Percentiles rank a stretch among this genome's conserved stretches.
Evolutionary conservation across 2,888 invertebrate genomes (phyloP).

Genomic region (Ferrisia virgata): DNA sequence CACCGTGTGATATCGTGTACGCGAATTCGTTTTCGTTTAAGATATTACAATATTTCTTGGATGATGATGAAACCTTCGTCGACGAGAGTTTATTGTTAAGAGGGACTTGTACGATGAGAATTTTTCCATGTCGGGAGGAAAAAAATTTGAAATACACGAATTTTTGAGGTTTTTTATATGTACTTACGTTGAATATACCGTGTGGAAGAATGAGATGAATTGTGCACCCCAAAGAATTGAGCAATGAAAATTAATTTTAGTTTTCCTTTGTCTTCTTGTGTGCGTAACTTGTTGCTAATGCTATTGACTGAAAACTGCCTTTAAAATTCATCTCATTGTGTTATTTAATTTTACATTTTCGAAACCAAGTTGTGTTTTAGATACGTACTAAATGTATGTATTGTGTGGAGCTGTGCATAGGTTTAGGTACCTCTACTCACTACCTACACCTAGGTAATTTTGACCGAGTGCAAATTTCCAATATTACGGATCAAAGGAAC

Average conservation of each 20-base stretch:
- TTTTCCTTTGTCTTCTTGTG: not conserved
- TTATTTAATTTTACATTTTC: not conserved
- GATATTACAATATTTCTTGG: not conserved
- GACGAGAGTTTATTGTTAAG: not conserved
- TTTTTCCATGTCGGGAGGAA: too few species aligned
- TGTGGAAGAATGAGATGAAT: too few species aligned
- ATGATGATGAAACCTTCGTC: not conserved
- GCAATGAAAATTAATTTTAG: not conserved
- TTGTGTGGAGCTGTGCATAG: not conserved
- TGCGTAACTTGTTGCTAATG: not conserved
- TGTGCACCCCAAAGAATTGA: not conserved
- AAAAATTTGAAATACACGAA: too few species aligned
- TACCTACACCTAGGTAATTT: not conserved
- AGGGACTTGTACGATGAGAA: not conserved
- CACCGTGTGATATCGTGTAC: not conserved
- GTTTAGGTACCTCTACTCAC: too few species aligned
- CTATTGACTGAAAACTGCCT: not conserved
- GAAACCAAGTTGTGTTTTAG: not conserved
- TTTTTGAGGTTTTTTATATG: too few species aligned
- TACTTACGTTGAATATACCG: too few species aligned
- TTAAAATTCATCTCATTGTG: not conserved
- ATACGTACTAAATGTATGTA: too few species aligned
- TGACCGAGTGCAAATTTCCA: not conserved
- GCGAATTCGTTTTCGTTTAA: not conserved
- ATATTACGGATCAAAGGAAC: not conserved